These are phyloP conservation scores for Cyanoramphus novaezelandiae DNA, from an alignment of 2,113 vertebrate genomes.

Conservation along the genomic window DNA sequence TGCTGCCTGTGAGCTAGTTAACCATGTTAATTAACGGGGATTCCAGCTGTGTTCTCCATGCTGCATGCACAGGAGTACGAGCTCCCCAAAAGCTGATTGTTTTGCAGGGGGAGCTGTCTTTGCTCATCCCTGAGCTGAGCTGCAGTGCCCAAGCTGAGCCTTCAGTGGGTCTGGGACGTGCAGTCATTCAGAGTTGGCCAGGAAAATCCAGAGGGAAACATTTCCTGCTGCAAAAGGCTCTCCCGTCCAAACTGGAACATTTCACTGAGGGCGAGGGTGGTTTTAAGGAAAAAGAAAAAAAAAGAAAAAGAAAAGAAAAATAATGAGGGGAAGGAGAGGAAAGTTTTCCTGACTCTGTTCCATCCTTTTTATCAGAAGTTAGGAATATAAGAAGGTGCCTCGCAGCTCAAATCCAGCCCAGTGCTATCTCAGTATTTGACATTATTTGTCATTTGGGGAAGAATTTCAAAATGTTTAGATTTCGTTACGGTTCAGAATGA, in stretches of 20 bases:
- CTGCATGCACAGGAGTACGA: background rate
- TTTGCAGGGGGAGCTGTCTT: background rate
- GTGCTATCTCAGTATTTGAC: slow-evolving; percentile 70
- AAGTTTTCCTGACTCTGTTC: slow-evolving; percentile 54
- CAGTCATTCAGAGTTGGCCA: background rate
- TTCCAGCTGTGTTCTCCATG: background rate
- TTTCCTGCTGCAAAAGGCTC: background rate
- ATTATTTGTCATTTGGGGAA: slow-evolving; percentile 69
- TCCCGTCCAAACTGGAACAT: slow-evolving; percentile 20
- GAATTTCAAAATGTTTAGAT: slow-evolving; percentile 66
- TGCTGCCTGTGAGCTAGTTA: background rate
- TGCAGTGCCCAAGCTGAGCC: background rate
- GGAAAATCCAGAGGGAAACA: slow-evolving; percentile 2
- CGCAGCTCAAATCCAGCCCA: slow-evolving; percentile 53
- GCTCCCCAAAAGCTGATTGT: background rate
- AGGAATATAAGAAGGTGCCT: slow-evolving; percentile 68
- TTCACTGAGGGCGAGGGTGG: background rate
- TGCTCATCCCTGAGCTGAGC: background rate
- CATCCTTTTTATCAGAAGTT: slow-evolving; percentile 66
- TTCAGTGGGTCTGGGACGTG: background rate
- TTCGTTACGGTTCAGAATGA: background rate
- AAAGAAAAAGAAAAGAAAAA: background rate
- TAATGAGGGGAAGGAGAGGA: slow-evolving; percentile 30
- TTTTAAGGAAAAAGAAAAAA: background rate
- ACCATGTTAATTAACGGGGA: background rate